phyloP scores from a whole-genome alignment of 2,113 vertebrate genomes.

The Colistium nudipinnis region DNA sequence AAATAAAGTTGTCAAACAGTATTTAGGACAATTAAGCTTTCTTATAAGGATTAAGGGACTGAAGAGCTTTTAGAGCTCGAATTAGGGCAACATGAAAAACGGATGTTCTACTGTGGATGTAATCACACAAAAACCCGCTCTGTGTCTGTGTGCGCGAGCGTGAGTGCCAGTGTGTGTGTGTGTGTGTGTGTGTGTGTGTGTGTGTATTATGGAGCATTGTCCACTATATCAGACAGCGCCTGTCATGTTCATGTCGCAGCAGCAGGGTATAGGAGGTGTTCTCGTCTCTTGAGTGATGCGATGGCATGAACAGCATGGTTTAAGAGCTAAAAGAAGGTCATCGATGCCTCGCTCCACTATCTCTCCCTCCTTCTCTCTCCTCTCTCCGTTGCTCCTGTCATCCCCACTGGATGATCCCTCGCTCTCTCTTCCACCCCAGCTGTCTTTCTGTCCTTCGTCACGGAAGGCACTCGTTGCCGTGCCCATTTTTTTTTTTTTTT shows the following conservation, averaged over 20 bases:
- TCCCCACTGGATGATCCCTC: conserved; percentile 75
- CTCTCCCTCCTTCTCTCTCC: conserved; percentile 67
- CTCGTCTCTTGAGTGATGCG: conserved; percentile 79
- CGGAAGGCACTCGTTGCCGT: conserved; percentile 67
- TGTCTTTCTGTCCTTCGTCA: conserved; percentile 79
- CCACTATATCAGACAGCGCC: conserved; percentile 73
- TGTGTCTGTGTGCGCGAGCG: conserved; percentile 16
- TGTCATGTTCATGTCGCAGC: conserved; percentile 79
- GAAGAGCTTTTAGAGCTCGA: background rate
- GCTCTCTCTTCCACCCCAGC: conserved; percentile 66
- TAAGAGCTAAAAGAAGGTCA: conserved; percentile 81
- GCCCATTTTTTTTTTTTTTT: conserved; percentile 44
- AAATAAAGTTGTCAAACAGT: too few relatives aligned
- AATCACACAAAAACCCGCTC: conserved; percentile 33
- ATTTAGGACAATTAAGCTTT: background rate
- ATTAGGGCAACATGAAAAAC: conserved; percentile 31
- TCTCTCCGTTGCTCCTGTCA: conserved; percentile 78
- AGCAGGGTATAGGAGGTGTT: conserved; percentile 72
- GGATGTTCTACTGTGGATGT: conserved; percentile 37
- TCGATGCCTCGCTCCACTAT: conserved; percentile 75
- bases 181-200: conserved; percentile 19
- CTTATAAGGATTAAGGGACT: background rate
- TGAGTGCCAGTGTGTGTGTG: too few relatives aligned
- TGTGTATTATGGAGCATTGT: conserved; percentile 62
- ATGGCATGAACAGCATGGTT: conserved; percentile 79